These are phyloP conservation scores for Syrista parreyssii DNA, from an alignment of 2,888 invertebrate species.

Conservation along the genomic window DNA sequence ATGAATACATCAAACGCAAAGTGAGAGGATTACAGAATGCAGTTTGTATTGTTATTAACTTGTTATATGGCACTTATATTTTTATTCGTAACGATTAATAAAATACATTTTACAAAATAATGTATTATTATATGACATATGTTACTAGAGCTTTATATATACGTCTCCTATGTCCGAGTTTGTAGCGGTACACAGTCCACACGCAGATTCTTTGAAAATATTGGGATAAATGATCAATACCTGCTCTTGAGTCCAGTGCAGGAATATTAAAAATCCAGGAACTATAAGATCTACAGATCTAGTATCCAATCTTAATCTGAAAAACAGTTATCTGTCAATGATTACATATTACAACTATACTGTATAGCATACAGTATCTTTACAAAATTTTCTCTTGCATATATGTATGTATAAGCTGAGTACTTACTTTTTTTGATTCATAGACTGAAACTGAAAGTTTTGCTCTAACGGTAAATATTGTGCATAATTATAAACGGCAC, in stretches of 20 bases:
- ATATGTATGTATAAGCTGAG: background rate
- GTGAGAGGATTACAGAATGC: background rate
- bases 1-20: background rate
- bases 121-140: background rate
- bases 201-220: slow-evolving; percentile 57
- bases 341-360: background rate
- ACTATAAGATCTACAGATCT: slow-evolving; percentile 50
- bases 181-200: slow-evolving; percentile 53
- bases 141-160: background rate
- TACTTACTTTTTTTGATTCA: slow-evolving; percentile 55
- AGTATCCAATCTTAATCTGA: slow-evolving; percentile 48
- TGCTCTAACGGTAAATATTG: slow-evolving; percentile 42
- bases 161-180: slow-evolving; percentile 12
- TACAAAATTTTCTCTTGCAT: background rate
- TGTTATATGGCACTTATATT: background rate
- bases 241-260: slow-evolving; percentile 60
- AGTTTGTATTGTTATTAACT: background rate
- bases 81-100: background rate
- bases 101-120: background rate
- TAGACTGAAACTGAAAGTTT: slow-evolving; percentile 48
- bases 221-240: slow-evolving; percentile 57
- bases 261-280: slow-evolving; percentile 51
- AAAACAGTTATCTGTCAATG: slow-evolving; percentile 19
- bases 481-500: slow-evolving; percentile 52
- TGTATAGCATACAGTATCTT: background rate